These are phyloP conservation scores for Seira sanloemensis DNA, from an alignment of 2,888 invertebrate species.

Conservation along the genomic window DNA sequence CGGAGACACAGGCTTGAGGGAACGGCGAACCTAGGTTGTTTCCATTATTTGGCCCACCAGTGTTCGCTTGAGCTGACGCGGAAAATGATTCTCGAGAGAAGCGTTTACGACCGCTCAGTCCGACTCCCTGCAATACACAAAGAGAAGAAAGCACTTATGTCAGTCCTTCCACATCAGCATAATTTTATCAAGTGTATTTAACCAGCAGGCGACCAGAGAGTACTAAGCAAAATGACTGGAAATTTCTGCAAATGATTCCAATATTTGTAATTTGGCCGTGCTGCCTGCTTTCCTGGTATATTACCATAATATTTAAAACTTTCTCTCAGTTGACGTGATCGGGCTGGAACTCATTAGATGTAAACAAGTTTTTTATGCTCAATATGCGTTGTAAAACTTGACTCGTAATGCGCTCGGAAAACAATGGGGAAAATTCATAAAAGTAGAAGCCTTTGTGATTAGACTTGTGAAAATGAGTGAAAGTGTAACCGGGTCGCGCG, in stretches of 20 bases:
- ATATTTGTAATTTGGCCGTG: background rate
- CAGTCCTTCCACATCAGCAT: too few relatives aligned
- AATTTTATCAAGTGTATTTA: too few relatives aligned
- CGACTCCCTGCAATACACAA: slow-evolving; percentile 70
- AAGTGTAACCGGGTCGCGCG: too few relatives aligned
- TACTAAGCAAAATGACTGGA: slow-evolving; percentile 9
- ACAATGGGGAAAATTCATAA: too few relatives aligned
- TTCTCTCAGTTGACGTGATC: too few relatives aligned
- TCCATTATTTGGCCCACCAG: slow-evolving; percentile 69
- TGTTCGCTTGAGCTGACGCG: slow-evolving; percentile 77
- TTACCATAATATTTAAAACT: background rate
- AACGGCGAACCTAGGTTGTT: slow-evolving; percentile 70
- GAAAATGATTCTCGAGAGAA: slow-evolving; percentile 86
- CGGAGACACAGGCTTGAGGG: slow-evolving; percentile 78
- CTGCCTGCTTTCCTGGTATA: background rate
- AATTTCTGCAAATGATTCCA: background rate
- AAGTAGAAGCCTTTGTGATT: too few relatives aligned
- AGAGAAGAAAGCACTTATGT: too few relatives aligned
- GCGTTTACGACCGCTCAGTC: slow-evolving; percentile 74
- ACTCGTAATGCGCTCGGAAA: too few relatives aligned
- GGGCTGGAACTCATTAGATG: too few relatives aligned
- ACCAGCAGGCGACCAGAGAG: slow-evolving; percentile 38
- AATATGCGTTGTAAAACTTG: too few relatives aligned
- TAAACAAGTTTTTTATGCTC: too few relatives aligned
- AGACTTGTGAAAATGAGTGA: too few relatives aligned